A percentile compares a stretch with the other conserved stretches of the same genome.
These are phyloP conservation scores for Trissolcus basalis DNA, from an alignment of 1,140 invertebrate genomes.

Conservation along the genomic window DNA sequence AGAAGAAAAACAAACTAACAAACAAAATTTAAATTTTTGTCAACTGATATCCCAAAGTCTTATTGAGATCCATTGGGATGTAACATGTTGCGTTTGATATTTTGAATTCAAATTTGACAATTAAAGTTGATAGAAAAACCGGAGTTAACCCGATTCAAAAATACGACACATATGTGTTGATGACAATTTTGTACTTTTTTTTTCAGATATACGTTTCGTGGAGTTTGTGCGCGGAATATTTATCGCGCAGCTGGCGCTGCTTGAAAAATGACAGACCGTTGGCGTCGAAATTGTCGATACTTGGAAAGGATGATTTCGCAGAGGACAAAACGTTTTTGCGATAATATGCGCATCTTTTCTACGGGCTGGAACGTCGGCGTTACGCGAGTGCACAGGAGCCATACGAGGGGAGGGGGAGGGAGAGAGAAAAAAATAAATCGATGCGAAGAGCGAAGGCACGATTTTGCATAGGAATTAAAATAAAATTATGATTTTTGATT, in stretches of 20 bases:
- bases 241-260: constrained; percentile 35
- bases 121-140: constrained; percentile 42
- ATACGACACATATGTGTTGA: constrained; percentile 40
- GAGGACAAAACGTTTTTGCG: constrained; percentile 1
- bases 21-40: too few species aligned
- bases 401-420: too few species aligned
- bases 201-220: constrained; percentile 2
- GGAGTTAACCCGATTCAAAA: constrained; percentile 38
- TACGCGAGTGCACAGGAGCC: too few species aligned
- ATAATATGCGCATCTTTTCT: constrained; percentile 22
- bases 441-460: neutral
- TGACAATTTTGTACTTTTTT: constrained; percentile 31
- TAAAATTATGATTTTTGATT: constrained; percentile 36
- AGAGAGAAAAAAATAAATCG: too few species aligned
- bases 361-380: too few species aligned
- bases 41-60: too few species aligned
- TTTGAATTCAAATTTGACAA: constrained; percentile 53
- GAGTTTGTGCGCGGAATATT: constrained; percentile 34
- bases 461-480: constrained; percentile 31
- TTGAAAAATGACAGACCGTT: constrained; percentile 56
- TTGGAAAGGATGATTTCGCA: neutral
- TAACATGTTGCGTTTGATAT: constrained; percentile 35
- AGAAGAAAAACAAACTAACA: too few species aligned
- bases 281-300: constrained; percentile 47
- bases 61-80: constrained; percentile 32